Percentiles rank a stretch among this genome's conserved stretches.
phyloP scores from a whole-genome alignment of 2,888 invertebrate species.

The Pecten maximus region DNA sequence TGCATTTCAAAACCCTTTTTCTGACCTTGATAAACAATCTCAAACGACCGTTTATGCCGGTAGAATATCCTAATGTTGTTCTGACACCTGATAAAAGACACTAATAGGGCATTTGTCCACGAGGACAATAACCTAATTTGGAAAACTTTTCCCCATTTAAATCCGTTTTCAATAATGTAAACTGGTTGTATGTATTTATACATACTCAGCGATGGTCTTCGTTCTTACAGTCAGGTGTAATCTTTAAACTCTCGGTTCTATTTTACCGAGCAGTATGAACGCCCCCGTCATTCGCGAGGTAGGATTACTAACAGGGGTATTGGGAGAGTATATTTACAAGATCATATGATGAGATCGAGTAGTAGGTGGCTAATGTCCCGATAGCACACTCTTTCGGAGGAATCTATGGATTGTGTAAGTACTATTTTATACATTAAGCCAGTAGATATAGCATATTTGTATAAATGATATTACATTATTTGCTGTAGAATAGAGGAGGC shows the following conservation, averaged over 20 bases:
- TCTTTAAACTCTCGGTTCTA: background rate
- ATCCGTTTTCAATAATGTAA: background rate
- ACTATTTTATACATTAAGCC: too few species aligned
- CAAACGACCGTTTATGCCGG: background rate
- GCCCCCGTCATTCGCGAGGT: background rate
- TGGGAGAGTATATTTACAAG: background rate
- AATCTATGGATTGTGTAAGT: too few species aligned
- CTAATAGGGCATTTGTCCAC: constrained; percentile 7
- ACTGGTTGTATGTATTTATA: background rate
- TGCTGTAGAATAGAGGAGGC: too few species aligned
- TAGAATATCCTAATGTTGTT: background rate
- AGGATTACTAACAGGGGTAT: background rate
- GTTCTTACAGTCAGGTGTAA: background rate
- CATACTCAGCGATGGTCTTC: constrained; percentile 18
- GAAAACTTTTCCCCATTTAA: background rate
- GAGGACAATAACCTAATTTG: background rate
- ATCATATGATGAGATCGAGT: background rate
- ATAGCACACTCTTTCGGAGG: too few species aligned
- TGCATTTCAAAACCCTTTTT: background rate
- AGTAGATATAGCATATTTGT: too few species aligned
- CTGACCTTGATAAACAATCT: background rate
- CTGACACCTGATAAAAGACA: constrained; percentile 13
- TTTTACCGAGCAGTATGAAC: background rate
- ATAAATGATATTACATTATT: too few species aligned
- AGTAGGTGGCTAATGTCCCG: background rate